Evolutionary conservation across 2,113 vertebrate genomes (phyloP).

Genomic region (Bagarius yarrelli): DNA sequence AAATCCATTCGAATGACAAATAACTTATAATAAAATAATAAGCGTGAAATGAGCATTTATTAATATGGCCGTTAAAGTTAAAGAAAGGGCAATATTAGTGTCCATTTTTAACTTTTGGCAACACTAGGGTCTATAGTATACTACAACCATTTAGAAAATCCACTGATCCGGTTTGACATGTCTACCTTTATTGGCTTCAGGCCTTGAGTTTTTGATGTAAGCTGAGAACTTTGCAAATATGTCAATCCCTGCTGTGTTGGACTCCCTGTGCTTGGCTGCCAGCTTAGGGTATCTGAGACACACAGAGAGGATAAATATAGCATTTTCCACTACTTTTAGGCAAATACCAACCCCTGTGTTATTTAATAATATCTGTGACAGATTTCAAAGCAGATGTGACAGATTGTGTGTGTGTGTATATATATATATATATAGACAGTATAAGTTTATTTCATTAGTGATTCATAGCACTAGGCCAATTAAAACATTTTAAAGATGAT

Average conservation of each 20-base stretch:
- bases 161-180: slow-evolving; percentile 50
- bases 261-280: slow-evolving; percentile 87
- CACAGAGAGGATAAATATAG: slow-evolving; percentile 39
- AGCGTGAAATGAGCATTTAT: background rate
- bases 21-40: background rate
- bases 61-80: background rate
- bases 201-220: slow-evolving; percentile 94
- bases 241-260: slow-evolving; percentile 93
- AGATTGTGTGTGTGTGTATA: background rate
- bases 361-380: slow-evolving; percentile 43
- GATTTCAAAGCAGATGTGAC: slow-evolving; percentile 26
- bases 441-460: background rate
- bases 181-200: slow-evolving; percentile 86
- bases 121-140: slow-evolving; percentile 14
- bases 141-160: slow-evolving; percentile 46
- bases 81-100: background rate
- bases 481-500: background rate
- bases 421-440: background rate
- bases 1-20: background rate
- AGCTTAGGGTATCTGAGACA: slow-evolving; percentile 88
- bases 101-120: slow-evolving; percentile 2
- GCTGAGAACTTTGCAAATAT: slow-evolving; percentile 98
- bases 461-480: background rate
- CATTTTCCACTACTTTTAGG: slow-evolving; percentile 32
- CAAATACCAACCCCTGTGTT: slow-evolving; percentile 33